Evolutionary conservation across 2,797 vertebrate genomes (phyloP).

Genomic region (Gila robusta): DNA sequence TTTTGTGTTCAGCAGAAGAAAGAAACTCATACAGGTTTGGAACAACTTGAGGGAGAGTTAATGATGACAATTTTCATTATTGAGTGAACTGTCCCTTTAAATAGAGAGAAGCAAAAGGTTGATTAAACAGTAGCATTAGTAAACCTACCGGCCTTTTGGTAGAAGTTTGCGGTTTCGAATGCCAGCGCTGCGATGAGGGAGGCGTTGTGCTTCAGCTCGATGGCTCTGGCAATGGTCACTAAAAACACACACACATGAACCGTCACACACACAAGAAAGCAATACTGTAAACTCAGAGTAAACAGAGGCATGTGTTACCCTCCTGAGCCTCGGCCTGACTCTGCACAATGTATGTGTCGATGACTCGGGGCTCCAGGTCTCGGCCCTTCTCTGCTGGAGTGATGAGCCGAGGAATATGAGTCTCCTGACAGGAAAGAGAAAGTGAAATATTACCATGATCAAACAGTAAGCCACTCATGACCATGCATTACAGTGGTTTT

Average conservation of each 20-base stretch:
- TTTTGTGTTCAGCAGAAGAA: not conserved
- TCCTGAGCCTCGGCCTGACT: constrained; percentile 98
- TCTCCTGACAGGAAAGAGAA: constrained; percentile 79
- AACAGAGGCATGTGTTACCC: constrained; percentile 76
- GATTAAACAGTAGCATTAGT: not conserved
- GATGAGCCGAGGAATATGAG: constrained; percentile 90
- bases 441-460: not conserved
- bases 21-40: not conserved
- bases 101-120: not conserved
- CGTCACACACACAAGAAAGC: not conserved
- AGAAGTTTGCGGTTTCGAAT: constrained; percentile 96
- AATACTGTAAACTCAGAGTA: not conserved
- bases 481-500: not conserved
- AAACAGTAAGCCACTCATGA: not conserved
- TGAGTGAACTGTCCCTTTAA: not conserved
- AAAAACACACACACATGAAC: constrained; percentile 50
- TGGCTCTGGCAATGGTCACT: constrained; percentile 98
- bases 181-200: constrained; percentile 93
- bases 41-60: not conserved
- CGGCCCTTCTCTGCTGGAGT: constrained; percentile 93
- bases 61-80: not conserved
- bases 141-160: constrained; percentile 92
- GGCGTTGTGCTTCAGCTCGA: constrained; percentile 95
- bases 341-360: constrained; percentile 91
- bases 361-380: constrained; percentile 91